Conservation (phyloP, 2,888 invertebrate genomes). For the Yponomeuta sedellus region DNA sequence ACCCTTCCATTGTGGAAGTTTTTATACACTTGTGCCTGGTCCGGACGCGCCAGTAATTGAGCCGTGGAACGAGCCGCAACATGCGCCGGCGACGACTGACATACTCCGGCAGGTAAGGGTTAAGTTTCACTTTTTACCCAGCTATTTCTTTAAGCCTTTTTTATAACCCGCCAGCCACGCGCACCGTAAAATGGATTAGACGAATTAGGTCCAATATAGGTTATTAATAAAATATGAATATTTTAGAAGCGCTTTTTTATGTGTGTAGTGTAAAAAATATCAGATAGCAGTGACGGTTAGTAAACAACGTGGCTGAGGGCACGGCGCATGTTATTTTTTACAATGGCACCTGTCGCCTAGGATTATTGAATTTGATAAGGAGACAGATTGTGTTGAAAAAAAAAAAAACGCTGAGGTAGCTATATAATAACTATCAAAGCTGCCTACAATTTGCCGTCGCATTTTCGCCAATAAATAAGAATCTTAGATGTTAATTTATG, state of each 20-base stretch:
- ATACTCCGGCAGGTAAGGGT: conserved; percentile 36
- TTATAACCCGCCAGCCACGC: conserved; percentile 28
- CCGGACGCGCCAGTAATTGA: conserved; percentile 46
- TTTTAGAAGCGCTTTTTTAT: conserved; percentile 44
- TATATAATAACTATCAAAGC: background rate
- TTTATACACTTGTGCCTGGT: conserved; percentile 54
- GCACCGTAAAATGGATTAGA: conserved; percentile 34
- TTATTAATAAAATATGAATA: conserved; percentile 30
- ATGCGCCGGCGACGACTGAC: conserved; percentile 20
- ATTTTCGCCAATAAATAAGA: too few relatives aligned
- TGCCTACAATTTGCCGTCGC: too few relatives aligned
- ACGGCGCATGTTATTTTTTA: conserved; percentile 51
- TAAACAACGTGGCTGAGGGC: conserved; percentile 59
- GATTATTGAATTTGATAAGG: conserved; percentile 55
- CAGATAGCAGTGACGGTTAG: conserved; percentile 64
- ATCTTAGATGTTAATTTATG: too few relatives aligned
- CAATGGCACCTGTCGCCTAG: conserved; percentile 54
- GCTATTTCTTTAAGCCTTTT: conserved; percentile 40
- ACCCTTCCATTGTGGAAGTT: conserved; percentile 62
- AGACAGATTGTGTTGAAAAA: conserved; percentile 29
- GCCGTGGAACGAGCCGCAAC: conserved; percentile 28
- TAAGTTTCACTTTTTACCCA: conserved; percentile 51
- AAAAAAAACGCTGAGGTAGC: conserved; percentile 23
- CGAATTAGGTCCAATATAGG: conserved; percentile 27
- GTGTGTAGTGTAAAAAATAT: conserved; percentile 43